Conservation (phyloP, 2,797 vertebrate genomes). For the Lerista edwardsae region DNA sequence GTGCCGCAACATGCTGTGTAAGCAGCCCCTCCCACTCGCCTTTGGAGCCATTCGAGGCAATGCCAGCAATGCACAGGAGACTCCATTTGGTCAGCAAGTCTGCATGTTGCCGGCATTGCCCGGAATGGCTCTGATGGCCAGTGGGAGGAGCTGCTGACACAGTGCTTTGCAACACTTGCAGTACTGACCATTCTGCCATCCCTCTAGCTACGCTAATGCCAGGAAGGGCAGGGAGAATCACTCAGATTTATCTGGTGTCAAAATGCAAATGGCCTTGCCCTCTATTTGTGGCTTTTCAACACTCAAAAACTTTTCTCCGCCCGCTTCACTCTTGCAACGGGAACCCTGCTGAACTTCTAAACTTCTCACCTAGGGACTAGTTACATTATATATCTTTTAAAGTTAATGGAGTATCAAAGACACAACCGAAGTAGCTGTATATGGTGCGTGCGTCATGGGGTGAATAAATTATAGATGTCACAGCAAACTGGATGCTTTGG, state of each 20-base stretch:
- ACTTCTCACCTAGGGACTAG: background rate
- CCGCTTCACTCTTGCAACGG: background rate
- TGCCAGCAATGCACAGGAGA: no score
- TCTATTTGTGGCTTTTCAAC: background rate
- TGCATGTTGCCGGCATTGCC: no score
- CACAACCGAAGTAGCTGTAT: slow-evolving; percentile 1
- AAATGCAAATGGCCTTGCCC: slow-evolving; percentile 3
- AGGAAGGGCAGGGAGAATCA: background rate
- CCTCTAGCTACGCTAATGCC: no score
- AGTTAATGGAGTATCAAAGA: slow-evolving; percentile 5
- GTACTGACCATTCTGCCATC: no score
- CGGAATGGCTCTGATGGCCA: no score
- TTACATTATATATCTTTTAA: slow-evolving; percentile 3
- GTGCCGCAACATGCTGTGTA: no score
- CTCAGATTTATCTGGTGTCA: background rate
- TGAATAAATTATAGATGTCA: slow-evolving; percentile 39
- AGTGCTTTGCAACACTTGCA: no score
- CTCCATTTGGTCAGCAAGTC: no score
- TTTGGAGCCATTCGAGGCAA: no score
- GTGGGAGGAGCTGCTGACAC: no score
- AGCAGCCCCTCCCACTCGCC: no score
- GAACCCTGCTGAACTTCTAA: slow-evolving; percentile 27
- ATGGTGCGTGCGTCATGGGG: background rate
- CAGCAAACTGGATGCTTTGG: slow-evolving; percentile 4
- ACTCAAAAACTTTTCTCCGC: background rate